Evolutionary conservation across 2,113 vertebrate species (phyloP).

Genomic region (Aldabrachelys gigantea): DNA sequence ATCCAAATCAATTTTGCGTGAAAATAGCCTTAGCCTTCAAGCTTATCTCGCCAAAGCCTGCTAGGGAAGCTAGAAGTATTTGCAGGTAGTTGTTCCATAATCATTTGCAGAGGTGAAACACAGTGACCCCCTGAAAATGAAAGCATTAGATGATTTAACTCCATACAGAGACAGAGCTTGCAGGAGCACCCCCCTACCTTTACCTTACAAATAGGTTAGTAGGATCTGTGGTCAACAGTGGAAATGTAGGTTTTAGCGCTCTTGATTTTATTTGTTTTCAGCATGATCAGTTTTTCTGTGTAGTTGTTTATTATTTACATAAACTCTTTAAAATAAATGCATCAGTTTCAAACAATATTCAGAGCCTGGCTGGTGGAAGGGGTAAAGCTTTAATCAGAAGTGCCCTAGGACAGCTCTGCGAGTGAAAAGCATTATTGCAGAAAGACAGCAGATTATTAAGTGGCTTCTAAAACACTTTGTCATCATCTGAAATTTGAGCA

Average conservation of each 20-base stretch:
- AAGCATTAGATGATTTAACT: not conserved
- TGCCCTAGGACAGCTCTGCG: constrained; percentile 34
- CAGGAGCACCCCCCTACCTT: not conserved
- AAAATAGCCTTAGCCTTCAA: not conserved
- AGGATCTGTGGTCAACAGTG: not conserved
- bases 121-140: not conserved
- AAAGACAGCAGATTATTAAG: constrained; percentile 30
- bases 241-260: not conserved
- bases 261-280: not conserved
- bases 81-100: not conserved
- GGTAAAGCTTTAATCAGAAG: constrained; percentile 14
- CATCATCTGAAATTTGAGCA: constrained; percentile 64
- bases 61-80: not conserved
- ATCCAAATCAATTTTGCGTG: not conserved
- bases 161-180: not conserved
- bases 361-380: not conserved
- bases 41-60: not conserved
- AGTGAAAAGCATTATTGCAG: not conserved
- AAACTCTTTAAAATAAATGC: not conserved
- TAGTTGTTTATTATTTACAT: not conserved
- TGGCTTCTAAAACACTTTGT: constrained; percentile 60
- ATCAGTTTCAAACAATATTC: not conserved
- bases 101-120: not conserved
- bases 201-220: not conserved
- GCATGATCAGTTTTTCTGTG: not conserved